Evolutionary conservation across 2,888 invertebrate genomes (phyloP).

Genomic region (Sphaeridia pumilis): DNA sequence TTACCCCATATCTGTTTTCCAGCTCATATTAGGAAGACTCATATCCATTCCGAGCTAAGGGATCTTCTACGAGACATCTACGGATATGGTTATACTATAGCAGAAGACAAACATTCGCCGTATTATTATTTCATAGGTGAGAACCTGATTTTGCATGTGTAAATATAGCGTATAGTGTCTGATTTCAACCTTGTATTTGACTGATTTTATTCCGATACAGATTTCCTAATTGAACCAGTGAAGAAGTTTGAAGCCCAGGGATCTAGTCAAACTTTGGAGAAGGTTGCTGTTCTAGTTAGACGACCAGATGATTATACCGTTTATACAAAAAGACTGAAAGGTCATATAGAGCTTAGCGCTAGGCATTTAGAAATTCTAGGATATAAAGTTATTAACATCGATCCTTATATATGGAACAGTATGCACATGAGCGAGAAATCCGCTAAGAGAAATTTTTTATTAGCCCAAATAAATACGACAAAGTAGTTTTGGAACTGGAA

Average conservation of each 20-base stretch:
- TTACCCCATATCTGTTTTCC: too few species aligned
- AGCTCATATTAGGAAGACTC: background rate
- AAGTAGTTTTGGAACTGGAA: too few species aligned
- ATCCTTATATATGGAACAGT: conserved; percentile 47
- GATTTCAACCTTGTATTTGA: background rate
- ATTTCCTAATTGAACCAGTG: conserved; percentile 36
- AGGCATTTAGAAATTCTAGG: conserved; percentile 54
- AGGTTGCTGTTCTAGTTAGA: conserved; percentile 43
- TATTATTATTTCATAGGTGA: conserved; percentile 44
- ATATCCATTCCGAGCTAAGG: background rate
- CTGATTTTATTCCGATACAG: conserved; percentile 19
- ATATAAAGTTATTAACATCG: conserved; percentile 48
- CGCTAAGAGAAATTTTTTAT: conserved; percentile 43
- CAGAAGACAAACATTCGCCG: conserved; percentile 39
- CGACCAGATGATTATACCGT: conserved; percentile 44
- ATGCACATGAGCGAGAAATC: conserved; percentile 45
- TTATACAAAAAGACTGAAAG: conserved; percentile 43
- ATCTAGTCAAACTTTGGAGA: conserved; percentile 2
- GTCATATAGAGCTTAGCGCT: conserved; percentile 45
- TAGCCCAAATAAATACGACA: too few species aligned
- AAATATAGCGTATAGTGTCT: background rate
- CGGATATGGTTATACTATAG: conserved; percentile 2
- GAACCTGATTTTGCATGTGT: conserved; percentile 20
- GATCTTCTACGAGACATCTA: background rate
- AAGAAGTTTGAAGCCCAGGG: conserved; percentile 20